Percentiles rank a stretch among this genome's conserved stretches.
phyloP scores from a whole-genome alignment of 2,797 vertebrate species.

The Orientallactaga sibirica region DNA sequence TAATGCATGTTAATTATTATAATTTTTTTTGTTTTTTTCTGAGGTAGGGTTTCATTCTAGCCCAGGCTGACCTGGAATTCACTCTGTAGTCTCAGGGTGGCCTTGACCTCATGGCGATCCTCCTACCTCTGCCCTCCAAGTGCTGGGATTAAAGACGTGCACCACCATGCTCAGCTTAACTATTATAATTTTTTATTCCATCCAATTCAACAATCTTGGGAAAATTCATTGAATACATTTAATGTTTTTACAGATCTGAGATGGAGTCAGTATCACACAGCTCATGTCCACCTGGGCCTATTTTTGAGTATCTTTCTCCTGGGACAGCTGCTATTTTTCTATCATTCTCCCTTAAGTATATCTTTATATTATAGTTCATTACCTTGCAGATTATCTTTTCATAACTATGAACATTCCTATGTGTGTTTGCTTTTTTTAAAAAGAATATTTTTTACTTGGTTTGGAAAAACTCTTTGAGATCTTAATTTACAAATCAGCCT shows the following conservation, averaged over 20 bases:
- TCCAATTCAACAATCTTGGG: constrained; percentile 1
- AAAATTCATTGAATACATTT: neutral
- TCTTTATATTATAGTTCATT: neutral
- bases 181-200: constrained; percentile 25
- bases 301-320: neutral
- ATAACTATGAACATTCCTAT: constrained; percentile 12
- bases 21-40: neutral
- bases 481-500: constrained; percentile 34
- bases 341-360: constrained; percentile 15
- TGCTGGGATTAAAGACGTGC: no score
- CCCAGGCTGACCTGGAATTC: no score
- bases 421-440: constrained; percentile 16
- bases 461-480: constrained; percentile 26
- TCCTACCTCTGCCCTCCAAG: no score
- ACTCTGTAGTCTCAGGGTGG: no score
- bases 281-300: neutral
- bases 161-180: neutral
- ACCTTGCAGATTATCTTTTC: neutral
- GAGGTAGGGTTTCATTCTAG: no score
- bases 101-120: no score
- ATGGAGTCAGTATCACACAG: neutral
- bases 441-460: constrained; percentile 22
- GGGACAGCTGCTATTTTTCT: neutral
- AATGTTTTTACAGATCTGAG: constrained; percentile 29
- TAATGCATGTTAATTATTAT: constrained; percentile 25